Evolutionary conservation across 2,888 invertebrate species (phyloP), one percentile per base, ranked within the genome.

Genomic region (Macrophya alboannulata): DNA sequence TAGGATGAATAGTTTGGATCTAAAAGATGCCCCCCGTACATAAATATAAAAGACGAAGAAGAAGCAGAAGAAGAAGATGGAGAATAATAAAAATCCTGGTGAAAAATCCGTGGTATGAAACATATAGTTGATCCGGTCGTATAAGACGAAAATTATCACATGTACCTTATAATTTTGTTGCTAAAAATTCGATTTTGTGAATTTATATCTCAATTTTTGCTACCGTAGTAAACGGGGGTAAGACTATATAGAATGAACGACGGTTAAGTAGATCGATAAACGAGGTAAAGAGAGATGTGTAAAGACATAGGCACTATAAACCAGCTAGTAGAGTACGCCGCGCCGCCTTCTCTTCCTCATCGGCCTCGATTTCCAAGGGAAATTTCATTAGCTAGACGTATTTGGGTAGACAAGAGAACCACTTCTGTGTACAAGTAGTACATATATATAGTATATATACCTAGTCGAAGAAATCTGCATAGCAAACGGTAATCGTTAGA

Each of bases 361-460:
- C 21, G 48, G 76, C 45, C 51, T 51, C 48, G 4, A 8, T 76
- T 76, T 25, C 48, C 25, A 31, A 76, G 48, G 76, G 45, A 76
- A 76, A 76, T 76, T 76, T 76, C 51, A 76, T 76, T 76, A 76
- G 48, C 76, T 31, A 51, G 76, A 48, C 76, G 48, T 76, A 76
- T 76, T 76, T 76, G 48, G 76, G 12, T 48, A 76, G 76, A 76
- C 76, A 51, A 76, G 76, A 48, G 48, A 76, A 76, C 76, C 76
- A 76, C 76, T 76, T 45, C 48, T 45, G 25, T 76, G 45, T 76
- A 48, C 48, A 48, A 76, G 76, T 76, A 45, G 76, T 76, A 48
- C n/a, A n/a, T n/a, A n/a, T n/a, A 31, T 31, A 31, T 31, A 31
- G 31, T 31, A n/a, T n/a, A n/a, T n/a, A n/a, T n/a, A n/a, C n/a